Evolutionary conservation across 2,888 invertebrate species (phyloP).

Genomic region (Leptinotarsa tumamoca): DNA sequence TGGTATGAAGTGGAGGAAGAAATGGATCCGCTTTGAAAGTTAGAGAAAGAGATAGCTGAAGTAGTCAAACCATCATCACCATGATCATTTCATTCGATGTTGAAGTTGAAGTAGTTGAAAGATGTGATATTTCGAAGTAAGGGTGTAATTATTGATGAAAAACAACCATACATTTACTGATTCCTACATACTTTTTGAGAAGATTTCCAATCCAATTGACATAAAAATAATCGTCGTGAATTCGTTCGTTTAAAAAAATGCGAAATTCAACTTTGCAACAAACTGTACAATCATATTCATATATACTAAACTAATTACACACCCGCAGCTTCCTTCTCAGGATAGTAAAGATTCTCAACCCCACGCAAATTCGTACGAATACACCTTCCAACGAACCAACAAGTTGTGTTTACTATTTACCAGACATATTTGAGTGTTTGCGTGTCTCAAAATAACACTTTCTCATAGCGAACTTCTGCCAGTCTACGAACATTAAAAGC

Average conservation of each 20-base stretch:
- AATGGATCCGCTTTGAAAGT: no score
- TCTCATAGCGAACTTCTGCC: neutral
- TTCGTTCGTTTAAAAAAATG: neutral
- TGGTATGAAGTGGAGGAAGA: no score
- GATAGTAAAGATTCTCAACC: conserved; percentile 1
- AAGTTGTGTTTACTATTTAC: conserved; percentile 18
- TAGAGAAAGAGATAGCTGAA: no score
- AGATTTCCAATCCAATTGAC: no score
- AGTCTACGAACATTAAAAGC: neutral
- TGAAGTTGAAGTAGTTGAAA: no score
- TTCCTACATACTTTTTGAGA: no score
- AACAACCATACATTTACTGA: no score
- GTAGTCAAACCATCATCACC: no score
- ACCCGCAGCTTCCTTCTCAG: neutral
- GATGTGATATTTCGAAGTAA: no score
- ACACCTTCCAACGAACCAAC: neutral
- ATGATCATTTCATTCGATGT: no score
- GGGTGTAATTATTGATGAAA: no score
- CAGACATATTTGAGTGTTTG: conserved; percentile 16
- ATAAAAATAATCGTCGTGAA: no score
- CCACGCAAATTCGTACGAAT: conserved; percentile 8
- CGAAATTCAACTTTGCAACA: neutral
- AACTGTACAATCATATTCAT: neutral
- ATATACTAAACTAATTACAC: neutral
- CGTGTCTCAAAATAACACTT: conserved; percentile 10